Percentiles rank a stretch among this genome's conserved stretches.
These are phyloP conservation scores for crab-eating macaque (Macaca fascicularis) DNA, from an alignment of 2,113 vertebrate genomes.

Conservation along the genomic window DNA sequence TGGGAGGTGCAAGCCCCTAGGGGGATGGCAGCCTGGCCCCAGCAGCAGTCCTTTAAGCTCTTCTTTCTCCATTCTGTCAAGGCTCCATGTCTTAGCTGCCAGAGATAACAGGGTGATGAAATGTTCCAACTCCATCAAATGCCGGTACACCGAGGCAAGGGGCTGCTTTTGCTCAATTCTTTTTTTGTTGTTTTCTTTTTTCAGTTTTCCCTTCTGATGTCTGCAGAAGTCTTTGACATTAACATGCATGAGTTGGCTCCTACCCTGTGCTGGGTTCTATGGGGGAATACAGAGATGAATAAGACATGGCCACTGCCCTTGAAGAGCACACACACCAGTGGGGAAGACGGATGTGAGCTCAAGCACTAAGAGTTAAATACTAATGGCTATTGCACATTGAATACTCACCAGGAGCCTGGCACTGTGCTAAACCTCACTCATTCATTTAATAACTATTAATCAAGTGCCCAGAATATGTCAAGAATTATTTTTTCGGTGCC, in stretches of 20 bases:
- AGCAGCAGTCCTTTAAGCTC: rapidly evolving
- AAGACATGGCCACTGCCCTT: background rate
- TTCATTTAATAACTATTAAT: background rate
- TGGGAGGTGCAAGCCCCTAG: background rate
- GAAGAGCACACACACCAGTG: background rate
- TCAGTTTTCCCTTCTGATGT: background rate
- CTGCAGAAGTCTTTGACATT: constrained; percentile 43
- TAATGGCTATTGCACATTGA: rapidly evolving
- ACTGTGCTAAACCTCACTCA: background rate
- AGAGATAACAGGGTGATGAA: constrained; percentile 16
- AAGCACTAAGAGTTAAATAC: background rate
- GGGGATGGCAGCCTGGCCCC: background rate
- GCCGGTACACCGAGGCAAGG: background rate
- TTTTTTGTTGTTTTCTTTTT: background rate
- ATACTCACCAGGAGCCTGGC: background rate
- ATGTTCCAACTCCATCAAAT: background rate
- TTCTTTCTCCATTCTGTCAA: background rate
- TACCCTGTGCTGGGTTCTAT: background rate
- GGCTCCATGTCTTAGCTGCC: background rate
- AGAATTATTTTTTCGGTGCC: background rate
- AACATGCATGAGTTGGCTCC: background rate
- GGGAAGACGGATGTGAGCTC: background rate
- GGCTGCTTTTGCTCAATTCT: background rate
- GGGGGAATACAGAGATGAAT: background rate
- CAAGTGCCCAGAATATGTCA: background rate